phyloP scores from a whole-genome alignment of 2,797 vertebrate genomes.

The Lycodopsis pacificus region DNA sequence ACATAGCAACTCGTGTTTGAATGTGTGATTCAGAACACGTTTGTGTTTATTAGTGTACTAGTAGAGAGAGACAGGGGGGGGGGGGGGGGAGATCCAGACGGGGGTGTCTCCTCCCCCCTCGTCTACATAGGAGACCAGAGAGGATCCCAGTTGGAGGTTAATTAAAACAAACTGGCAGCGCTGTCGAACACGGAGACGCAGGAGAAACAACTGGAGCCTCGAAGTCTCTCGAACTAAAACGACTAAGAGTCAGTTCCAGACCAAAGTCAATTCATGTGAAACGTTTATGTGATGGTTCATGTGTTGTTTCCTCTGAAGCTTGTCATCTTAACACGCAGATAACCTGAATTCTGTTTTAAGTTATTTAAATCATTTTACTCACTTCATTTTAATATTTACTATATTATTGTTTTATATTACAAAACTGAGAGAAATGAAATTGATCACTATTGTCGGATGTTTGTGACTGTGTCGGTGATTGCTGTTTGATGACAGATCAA shows the following conservation, averaged over 20 bases:
- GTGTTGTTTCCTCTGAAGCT: not conserved
- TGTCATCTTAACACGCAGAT: no score
- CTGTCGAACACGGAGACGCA: slow-evolving; percentile 26
- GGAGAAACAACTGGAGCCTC: slow-evolving; percentile 42
- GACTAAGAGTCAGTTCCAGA: slow-evolving; percentile 1
- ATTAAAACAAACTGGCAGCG: slow-evolving; percentile 61
- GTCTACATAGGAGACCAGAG: slow-evolving; percentile 16
- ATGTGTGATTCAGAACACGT: not conserved
- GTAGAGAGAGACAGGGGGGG: not conserved
- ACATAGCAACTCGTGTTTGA: not conserved
- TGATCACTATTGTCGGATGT: slow-evolving; percentile 14
- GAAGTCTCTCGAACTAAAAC: slow-evolving; percentile 17
- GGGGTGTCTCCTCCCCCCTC: not conserved
- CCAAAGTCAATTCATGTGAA: not conserved
- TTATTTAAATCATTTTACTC: no score
- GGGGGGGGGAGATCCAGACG: not conserved
- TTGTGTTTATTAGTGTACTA: not conserved
- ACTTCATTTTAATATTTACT: no score
- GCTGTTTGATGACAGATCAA: slow-evolving; percentile 53
- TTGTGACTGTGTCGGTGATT: slow-evolving; percentile 30
- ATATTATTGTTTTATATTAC: no score
- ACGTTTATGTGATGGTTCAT: not conserved
- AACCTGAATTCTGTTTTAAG: no score
- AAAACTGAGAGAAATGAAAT: not conserved
- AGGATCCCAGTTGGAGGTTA: slow-evolving; percentile 59